Evolutionary conservation across 2,797 vertebrate genomes (phyloP).

Genomic region (Pristis pectinata): DNA sequence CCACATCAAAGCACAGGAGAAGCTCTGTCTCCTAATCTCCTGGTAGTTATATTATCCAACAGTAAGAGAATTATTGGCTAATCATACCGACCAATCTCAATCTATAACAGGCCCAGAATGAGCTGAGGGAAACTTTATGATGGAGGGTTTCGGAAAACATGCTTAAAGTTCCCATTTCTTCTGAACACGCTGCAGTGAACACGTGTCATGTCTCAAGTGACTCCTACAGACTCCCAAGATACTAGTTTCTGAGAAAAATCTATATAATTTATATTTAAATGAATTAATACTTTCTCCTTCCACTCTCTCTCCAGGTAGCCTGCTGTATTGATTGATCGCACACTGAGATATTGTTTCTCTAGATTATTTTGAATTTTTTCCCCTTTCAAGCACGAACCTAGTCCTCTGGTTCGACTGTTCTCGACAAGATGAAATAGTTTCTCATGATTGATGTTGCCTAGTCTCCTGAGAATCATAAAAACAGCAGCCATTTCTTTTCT

Average conservation of each 20-base stretch:
- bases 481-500: neutral
- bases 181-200: neutral
- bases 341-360: neutral
- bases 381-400: neutral
- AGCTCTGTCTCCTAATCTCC: neutral
- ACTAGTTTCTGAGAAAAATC: neutral
- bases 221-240: neutral
- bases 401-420: neutral
- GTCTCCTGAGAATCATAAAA: neutral
- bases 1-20: neutral
- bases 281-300: neutral
- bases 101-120: neutral
- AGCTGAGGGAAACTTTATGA: neutral
- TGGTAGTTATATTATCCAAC: neutral
- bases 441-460: neutral
- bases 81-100: neutral
- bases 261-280: neutral
- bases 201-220: neutral
- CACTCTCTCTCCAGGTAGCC: neutral
- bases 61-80: neutral
- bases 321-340: neutral
- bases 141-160: neutral
- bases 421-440: neutral
- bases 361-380: neutral
- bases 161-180: neutral